Base-by-base conservation (phyloP, 2,888 invertebrate genomes). In the Deroplatys truncata region DNA sequence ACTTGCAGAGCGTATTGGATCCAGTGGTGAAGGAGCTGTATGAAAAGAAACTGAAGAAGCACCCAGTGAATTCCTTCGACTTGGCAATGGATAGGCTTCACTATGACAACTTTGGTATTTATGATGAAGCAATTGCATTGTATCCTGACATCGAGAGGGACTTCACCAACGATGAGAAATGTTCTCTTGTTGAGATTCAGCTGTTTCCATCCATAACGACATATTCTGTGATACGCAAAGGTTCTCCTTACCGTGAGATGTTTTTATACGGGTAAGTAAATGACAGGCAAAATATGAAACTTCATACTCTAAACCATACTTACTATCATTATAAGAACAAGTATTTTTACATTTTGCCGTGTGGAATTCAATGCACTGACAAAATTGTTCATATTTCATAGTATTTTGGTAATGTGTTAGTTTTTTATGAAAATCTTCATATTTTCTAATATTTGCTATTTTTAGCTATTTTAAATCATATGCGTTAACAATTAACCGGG, bases 101-200 rank as follows among this genome's bases (percentile, higher is more conserved):
- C 13, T 28, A 49, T 20, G 89, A 86, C 10, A 8, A 86, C 9
- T 89, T 89, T 35, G 89, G 86, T 16, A n/a, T 89, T 56, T 86
- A 89, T n/a, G 86, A 86, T 4, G 89, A 89, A 28, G 86, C 56
- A 20, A 84, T 84, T n/a, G n/a, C 84, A 13, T 56, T 86, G 16
- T 89, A 89, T 31, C 86, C 89, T 16, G 83, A 31, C 16, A 89
- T 89, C 28, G 89, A 89, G 56, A 31, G 31, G n/a, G 72, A 49
- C 16, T 89, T 89, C 56, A 86, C 25, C n/a, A 86, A 89, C 72
- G 86, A 86, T 10, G 86, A 89, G 20, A 89, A 89, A 29, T 89
- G 89, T 28, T 84, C 86, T 25, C n/a, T 89, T 25, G 86, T 35
- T 29, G 89, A 89, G 49, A 56, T 89, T 10, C 35, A 25, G 8